Evolutionary conservation across 2,888 invertebrate genomes (phyloP).

Genomic region (Thalpophila matura): DNA sequence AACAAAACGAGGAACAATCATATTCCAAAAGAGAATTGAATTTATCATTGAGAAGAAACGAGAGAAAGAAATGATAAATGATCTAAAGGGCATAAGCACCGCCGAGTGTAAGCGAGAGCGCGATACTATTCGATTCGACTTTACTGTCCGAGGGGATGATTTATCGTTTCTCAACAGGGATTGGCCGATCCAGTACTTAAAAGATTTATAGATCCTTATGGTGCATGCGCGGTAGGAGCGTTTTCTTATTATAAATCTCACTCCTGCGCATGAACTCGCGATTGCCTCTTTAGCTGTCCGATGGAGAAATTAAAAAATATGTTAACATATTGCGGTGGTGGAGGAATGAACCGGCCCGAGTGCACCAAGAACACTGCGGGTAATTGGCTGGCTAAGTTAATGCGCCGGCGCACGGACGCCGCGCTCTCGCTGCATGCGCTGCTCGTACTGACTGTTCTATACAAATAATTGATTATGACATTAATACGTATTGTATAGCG

Average conservation of each 20-base stretch:
- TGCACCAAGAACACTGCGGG: constrained; percentile 72
- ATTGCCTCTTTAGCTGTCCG: constrained; percentile 85
- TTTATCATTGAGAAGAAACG: constrained; percentile 89
- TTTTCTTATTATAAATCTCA: constrained; percentile 90
- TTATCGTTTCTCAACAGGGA: constrained; percentile 90
- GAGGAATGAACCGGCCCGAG: constrained; percentile 68
- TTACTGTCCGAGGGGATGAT: constrained; percentile 87
- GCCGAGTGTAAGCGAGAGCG: constrained; percentile 82
- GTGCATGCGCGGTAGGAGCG: constrained; percentile 90
- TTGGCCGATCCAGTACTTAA: constrained; percentile 89
- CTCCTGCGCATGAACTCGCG: constrained; percentile 87
- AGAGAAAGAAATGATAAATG: constrained; percentile 90
- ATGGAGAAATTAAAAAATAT: constrained; percentile 87
- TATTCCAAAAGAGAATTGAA: constrained; percentile 90
- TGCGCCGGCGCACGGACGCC: constrained; percentile 71
- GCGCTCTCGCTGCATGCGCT: constrained; percentile 34
- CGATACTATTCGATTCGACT: constrained; percentile 79
- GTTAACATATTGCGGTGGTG: constrained; percentile 85
- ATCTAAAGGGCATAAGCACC: constrained; percentile 75
- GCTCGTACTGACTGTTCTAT: constrained; percentile 43
- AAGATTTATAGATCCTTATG: constrained; percentile 89
- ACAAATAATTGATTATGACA: constrained; percentile 68
- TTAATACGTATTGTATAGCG: constrained; percentile 59
- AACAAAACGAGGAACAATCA: constrained; percentile 90
- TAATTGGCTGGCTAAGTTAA: constrained; percentile 84